A percentile compares a stretch with the other conserved stretches of the same genome.
phyloP scores from a whole-genome alignment of 2,888 invertebrate species.

The Andrena praecox region DNA sequence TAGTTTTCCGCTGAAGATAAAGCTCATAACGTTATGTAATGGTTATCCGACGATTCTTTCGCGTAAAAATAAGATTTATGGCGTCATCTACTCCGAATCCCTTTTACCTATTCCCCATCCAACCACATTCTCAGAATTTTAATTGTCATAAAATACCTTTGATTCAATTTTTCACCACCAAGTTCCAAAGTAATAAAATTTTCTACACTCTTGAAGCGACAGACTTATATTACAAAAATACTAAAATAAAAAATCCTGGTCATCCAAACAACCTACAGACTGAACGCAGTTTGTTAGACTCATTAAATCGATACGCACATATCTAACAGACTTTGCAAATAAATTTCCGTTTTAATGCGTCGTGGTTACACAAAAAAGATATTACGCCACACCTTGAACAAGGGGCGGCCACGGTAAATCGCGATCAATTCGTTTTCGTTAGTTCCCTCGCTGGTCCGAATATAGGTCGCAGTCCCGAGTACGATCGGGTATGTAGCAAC shows the following conservation, averaged over 20 bases:
- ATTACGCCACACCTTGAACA: constrained; percentile 9
- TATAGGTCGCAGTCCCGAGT: constrained; percentile 1
- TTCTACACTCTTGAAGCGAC: not conserved
- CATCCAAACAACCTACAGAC: too few species aligned
- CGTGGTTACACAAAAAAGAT: not conserved
- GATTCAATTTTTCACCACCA: not conserved
- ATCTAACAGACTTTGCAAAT: not conserved
- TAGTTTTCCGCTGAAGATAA: not conserved
- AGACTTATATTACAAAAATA: too few species aligned
- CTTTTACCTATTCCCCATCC: not conserved
- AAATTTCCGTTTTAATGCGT: not conserved
- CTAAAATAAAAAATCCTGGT: too few species aligned
- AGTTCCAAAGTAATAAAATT: not conserved
- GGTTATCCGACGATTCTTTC: not conserved
- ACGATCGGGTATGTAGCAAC: constrained; percentile 33
- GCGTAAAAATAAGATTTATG: not conserved
- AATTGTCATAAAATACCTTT: not conserved
- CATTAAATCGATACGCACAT: too few species aligned
- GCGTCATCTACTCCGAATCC: not conserved
- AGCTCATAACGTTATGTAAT: not conserved
- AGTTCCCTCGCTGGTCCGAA: not conserved
- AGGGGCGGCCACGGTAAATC: not conserved
- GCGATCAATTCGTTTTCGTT: constrained; percentile 3
- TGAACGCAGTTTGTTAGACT: too few species aligned
- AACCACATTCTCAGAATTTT: too few species aligned